phyloP scores from a whole-genome alignment of 1,140 invertebrate genomes.

The Pseudomyrmex sp. region DNA sequence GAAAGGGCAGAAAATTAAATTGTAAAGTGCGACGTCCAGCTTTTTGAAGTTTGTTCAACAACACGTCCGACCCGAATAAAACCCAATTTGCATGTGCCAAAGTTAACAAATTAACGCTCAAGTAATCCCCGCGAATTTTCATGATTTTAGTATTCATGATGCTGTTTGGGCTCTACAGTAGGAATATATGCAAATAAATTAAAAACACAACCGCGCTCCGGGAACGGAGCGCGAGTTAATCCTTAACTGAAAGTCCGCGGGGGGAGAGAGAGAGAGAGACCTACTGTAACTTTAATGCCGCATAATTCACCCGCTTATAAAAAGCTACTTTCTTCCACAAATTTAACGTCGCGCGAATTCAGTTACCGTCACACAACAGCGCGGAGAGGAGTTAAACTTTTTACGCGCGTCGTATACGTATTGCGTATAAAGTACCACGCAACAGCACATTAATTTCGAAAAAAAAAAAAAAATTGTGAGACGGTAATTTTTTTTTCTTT shows the following conservation, averaged over 20 bases:
- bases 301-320: background rate
- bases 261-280: background rate
- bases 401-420: background rate
- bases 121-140: conserved; percentile 35
- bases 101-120: conserved; percentile 26
- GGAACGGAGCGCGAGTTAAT: background rate
- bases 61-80: conserved; percentile 26
- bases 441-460: no score
- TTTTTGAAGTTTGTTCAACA: conserved; percentile 17
- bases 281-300: conserved; percentile 8
- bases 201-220: background rate
- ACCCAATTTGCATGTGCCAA: conserved; percentile 36
- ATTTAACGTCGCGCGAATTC: background rate
- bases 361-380: background rate
- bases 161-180: background rate
- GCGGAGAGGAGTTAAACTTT: background rate
- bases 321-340: background rate
- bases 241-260: background rate
- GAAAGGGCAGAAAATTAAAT: conserved; percentile 25
- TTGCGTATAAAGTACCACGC: background rate
- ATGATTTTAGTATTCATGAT: conserved; percentile 36
- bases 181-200: conserved; percentile 33
- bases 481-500: no score
- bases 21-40: background rate
- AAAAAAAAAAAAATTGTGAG: no score